Evolutionary conservation across 2,888 invertebrate genomes (phyloP).

Genomic region (Drosophila neutralis): DNA sequence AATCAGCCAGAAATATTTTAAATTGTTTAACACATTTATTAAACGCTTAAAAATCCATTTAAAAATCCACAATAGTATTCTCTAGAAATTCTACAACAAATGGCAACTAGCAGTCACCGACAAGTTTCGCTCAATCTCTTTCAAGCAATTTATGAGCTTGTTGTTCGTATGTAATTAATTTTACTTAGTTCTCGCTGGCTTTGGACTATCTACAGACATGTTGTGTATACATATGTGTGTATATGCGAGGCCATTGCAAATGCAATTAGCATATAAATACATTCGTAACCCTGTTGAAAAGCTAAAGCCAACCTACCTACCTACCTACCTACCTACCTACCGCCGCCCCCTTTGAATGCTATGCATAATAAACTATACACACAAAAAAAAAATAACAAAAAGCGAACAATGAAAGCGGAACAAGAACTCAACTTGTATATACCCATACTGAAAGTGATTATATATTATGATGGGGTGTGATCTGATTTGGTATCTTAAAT

Average conservation of each 20-base stretch:
- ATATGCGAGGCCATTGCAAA: conserved; percentile 45
- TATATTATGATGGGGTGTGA: background rate
- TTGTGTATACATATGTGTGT: background rate
- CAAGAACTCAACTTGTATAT: conserved; percentile 11
- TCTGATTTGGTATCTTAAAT: background rate
- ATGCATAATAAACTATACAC: conserved; percentile 41
- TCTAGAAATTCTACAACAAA: conserved; percentile 24
- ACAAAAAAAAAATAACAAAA: conserved; percentile 6
- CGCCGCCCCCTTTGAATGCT: conserved; percentile 21
- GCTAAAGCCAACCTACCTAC: conserved; percentile 7
- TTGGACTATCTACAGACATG: conserved; percentile 9
- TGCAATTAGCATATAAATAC: conserved; percentile 73
- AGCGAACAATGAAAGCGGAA: conserved; percentile 11
- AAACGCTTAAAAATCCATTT: background rate
- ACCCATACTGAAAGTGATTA: background rate
- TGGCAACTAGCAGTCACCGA: conserved; percentile 31
- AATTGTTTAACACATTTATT: background rate
- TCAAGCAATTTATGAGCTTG: conserved; percentile 28
- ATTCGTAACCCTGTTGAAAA: conserved; percentile 54
- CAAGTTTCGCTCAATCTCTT: conserved; percentile 20
- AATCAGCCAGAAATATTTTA: background rate
- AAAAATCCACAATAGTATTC: background rate
- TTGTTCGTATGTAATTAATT: conserved; percentile 48
- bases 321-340: background rate
- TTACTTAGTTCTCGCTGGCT: conserved; percentile 26